phyloP scores from a whole-genome alignment of 2,888 invertebrate genomes.

The Drosophila quinaria region DNA sequence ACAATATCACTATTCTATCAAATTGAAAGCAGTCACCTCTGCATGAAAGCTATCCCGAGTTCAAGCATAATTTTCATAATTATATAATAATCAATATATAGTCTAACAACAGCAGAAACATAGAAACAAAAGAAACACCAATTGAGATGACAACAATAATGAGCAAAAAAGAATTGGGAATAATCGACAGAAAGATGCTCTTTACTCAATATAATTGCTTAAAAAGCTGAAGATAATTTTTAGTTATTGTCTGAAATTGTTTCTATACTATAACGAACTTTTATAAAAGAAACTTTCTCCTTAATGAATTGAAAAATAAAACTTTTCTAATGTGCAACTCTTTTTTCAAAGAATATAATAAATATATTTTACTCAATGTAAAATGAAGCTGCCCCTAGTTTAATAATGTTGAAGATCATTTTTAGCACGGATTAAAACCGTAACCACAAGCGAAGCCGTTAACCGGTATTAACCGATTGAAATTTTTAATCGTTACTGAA shows the following conservation, averaged over 20 bases:
- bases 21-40: conserved; percentile 45
- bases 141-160: conserved; percentile 42
- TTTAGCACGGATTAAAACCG: too few species aligned
- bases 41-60: conserved; percentile 27
- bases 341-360: too few species aligned
- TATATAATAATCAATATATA: conserved; percentile 70
- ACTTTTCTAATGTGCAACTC: too few species aligned
- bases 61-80: conserved; percentile 59
- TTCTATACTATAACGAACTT: too few species aligned
- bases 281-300: too few species aligned
- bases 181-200: neutral
- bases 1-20: conserved; percentile 29
- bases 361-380: too few species aligned
- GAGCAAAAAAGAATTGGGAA: neutral
- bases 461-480: too few species aligned
- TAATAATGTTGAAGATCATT: too few species aligned
- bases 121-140: conserved; percentile 21
- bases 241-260: too few species aligned
- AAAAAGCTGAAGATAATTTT: neutral
- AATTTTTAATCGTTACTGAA: too few species aligned
- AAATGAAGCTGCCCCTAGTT: too few species aligned
- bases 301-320: neutral
- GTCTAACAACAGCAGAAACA: conserved; percentile 25
- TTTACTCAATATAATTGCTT: neutral
- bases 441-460: too few species aligned